Conservation (phyloP, 2,888 invertebrate species). For the Endotricha flammealis region DNA sequence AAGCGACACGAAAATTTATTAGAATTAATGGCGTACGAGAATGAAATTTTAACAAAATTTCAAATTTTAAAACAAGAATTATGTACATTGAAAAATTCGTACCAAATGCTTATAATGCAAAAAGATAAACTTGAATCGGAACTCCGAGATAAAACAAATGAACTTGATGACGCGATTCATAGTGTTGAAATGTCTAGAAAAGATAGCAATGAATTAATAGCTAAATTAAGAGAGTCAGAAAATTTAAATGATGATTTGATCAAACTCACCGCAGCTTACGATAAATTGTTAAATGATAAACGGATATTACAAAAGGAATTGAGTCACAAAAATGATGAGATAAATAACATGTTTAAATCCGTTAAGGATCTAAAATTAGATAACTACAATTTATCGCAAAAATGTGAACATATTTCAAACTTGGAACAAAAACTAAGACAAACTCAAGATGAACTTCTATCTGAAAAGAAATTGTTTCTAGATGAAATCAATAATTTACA, state of each 20-base stretch:
- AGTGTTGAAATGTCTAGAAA: conserved; percentile 34
- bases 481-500: conserved; percentile 37
- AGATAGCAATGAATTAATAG: conserved; percentile 37
- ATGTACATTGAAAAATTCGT: conserved; percentile 30
- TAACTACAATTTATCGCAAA: conserved; percentile 26
- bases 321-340: conserved; percentile 28
- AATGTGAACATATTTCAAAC: conserved; percentile 22
- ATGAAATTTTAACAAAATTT: conserved; percentile 36
- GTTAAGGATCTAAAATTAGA: conserved; percentile 26
- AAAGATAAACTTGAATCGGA: conserved; percentile 41
- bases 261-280: conserved; percentile 28
- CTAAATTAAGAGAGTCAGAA: conserved; percentile 32
- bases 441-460: conserved; percentile 25
- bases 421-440: conserved; percentile 13
- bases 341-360: conserved; percentile 23
- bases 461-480: conserved; percentile 33
- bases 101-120: conserved; percentile 33
- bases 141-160: conserved; percentile 28
- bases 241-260: conserved; percentile 33
- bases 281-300: conserved; percentile 35
- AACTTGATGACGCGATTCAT: conserved; percentile 35
- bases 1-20: conserved; percentile 37
- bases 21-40: conserved; percentile 44
- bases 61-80: conserved; percentile 35
- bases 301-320: conserved; percentile 31